A percentile compares a stretch with the other conserved stretches of the same genome.
Evolutionary conservation across 2,797 vertebrate genomes (phyloP).

Genomic region (Lutjanus argentimaculatus): DNA sequence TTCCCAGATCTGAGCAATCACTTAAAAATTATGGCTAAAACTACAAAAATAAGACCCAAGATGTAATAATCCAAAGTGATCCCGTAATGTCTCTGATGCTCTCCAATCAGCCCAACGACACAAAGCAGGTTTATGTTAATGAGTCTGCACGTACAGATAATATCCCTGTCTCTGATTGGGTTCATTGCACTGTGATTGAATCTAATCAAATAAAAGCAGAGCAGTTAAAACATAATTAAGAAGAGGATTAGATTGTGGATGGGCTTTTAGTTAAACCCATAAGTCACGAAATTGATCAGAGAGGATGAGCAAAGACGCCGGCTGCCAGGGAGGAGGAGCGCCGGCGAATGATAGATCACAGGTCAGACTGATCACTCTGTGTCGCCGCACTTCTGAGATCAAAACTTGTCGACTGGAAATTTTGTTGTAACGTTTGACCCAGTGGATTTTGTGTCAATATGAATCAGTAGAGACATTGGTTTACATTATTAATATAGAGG

Average conservation of each 20-base stretch:
- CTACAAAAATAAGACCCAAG: neutral
- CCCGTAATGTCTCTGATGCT: constrained; percentile 8
- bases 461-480: constrained; percentile 31
- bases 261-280: constrained; percentile 69
- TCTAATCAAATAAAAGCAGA: constrained; percentile 73
- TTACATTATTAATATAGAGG: constrained; percentile 30
- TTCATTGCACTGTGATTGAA: constrained; percentile 71
- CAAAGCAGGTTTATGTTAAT: constrained; percentile 54
- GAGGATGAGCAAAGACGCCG: constrained; percentile 35
- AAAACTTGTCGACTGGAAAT: constrained; percentile 42
- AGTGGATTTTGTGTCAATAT: constrained; percentile 45
- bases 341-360: constrained; percentile 56
- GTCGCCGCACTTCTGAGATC: constrained; percentile 39
- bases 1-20: neutral
- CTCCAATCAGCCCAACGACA: constrained; percentile 28
- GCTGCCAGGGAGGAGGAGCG: constrained; percentile 43
- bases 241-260: constrained; percentile 64
- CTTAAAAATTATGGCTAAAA: neutral
- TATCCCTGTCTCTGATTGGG: constrained; percentile 57
- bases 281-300: constrained; percentile 76
- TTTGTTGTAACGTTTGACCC: constrained; percentile 44
- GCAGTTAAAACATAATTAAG: constrained; percentile 77
- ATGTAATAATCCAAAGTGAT: neutral
- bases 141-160: constrained; percentile 59
- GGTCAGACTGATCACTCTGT: constrained; percentile 50